These are phyloP conservation scores for Cepaea nemoralis DNA, from an alignment of 1,140 invertebrate genomes.

Conservation along the genomic window DNA sequence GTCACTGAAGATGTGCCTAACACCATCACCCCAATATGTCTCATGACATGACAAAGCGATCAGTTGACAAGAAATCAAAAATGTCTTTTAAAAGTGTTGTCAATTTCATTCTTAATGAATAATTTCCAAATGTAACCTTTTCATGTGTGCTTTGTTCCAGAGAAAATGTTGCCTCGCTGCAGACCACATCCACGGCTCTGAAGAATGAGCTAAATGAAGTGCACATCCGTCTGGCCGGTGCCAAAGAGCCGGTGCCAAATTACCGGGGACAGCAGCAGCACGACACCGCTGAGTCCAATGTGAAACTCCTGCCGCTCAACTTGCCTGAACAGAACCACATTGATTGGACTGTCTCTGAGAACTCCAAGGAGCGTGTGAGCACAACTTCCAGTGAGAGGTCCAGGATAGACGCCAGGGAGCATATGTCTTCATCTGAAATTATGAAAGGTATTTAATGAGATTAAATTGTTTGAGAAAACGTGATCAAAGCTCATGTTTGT, in stretches of 20 bases:
- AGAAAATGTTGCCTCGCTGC: background rate
- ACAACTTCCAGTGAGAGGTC: background rate
- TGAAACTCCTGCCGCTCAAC: background rate
- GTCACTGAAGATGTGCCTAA: too few species aligned
- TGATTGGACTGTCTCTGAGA: background rate
- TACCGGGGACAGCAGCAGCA: background rate
- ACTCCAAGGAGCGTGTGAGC: background rate
- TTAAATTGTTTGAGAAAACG: too few species aligned
- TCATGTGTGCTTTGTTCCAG: too few species aligned
- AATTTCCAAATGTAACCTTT: too few species aligned
- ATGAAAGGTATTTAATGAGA: too few species aligned
- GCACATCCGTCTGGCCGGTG: background rate
- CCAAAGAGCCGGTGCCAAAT: background rate
- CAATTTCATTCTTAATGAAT: too few species aligned
- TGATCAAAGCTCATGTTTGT: too few species aligned
- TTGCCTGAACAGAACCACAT: background rate
- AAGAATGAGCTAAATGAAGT: slow-evolving; percentile 3
- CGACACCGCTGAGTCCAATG: background rate
- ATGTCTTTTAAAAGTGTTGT: too few species aligned
- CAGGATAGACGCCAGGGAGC: background rate
- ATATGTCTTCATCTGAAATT: background rate
- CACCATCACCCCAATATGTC: too few species aligned
- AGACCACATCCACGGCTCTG: background rate
- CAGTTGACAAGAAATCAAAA: too few species aligned
- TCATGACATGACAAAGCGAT: too few species aligned